Base-by-base conservation (phyloP, 2,113 vertebrate species). In the Oncorhynchus gorbuscha region DNA sequence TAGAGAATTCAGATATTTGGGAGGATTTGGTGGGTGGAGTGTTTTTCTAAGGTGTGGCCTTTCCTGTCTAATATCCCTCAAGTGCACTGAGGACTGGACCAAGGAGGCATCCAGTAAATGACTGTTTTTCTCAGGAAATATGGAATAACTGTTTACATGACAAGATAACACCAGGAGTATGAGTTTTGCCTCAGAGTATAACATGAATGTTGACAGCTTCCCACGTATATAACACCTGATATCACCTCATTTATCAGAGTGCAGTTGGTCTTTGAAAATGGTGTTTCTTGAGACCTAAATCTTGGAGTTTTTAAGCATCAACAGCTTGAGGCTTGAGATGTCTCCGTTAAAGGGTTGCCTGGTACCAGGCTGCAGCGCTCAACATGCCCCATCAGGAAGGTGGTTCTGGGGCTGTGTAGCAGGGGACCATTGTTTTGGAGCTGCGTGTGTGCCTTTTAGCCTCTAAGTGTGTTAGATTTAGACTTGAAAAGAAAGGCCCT, bases 401-500 rank as follows among this genome's bases (percentile, higher is more conserved):
- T n/a, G 49, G 65, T 70, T 51, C 74, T 62, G 74, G 73, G 79
- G 81, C 76, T 75, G 66, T 79, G 74, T 72, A 89, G 89, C 82
- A 80, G 84, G 70, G 81, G 86, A 76, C 71, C 81, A 82, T 88
- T 87, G 81, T 89, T 75, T 83, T 49, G 71, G 79, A 76, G 12
- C 64, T 83, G 82, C 84, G 73, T 55, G 51, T 1, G 9, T 74
- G 73, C 79, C 78, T 73, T 83, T 81, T 84, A 76, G 79, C 79
- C 77, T 78, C 67, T 51, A 83, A 87, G 83, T 88, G 81, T 84
- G 71, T 76, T 78, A 84, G 79, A 89, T 81, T 80, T 85, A 76
- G 80, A 87, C 84, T 84, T 87, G 55, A 88, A 90, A 85, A 87
- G 88, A 88, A 85, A 88, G 82, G 79, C 81, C 86, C 83, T 74